Evolutionary conservation across 1,140 invertebrate species (phyloP).

Genomic region (Hyles vespertilio): DNA sequence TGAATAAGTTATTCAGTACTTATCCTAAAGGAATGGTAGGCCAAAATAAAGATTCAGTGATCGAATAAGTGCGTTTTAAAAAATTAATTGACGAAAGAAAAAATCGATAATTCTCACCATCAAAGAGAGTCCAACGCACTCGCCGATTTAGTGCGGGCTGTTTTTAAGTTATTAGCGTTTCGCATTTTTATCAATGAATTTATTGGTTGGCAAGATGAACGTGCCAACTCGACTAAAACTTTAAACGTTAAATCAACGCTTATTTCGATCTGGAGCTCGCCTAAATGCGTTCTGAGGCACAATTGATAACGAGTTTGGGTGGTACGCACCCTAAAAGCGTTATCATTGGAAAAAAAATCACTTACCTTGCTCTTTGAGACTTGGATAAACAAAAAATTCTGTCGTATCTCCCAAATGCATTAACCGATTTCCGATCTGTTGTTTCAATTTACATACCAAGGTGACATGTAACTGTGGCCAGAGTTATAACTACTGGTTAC

Average conservation of each 20-base stretch:
- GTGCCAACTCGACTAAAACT: slow-evolving; percentile 42
- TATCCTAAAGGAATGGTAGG: too few relatives aligned
- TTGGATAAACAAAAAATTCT: slow-evolving; percentile 28
- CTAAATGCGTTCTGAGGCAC: slow-evolving; percentile 58
- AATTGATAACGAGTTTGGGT: slow-evolving; percentile 64
- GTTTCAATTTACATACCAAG: slow-evolving; percentile 18
- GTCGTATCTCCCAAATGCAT: slow-evolving; percentile 34
- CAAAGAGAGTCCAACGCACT: slow-evolving; percentile 13
- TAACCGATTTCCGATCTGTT: slow-evolving; percentile 31
- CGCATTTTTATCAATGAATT: slow-evolving; percentile 60
- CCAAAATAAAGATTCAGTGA: too few relatives aligned
- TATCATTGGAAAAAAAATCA: slow-evolving; percentile 42
- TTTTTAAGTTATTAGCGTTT: slow-evolving; percentile 58
- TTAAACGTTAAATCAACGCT: slow-evolving; percentile 60
- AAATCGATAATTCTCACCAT: too few relatives aligned
- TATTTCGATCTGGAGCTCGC: slow-evolving; percentile 46
- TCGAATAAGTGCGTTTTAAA: too few relatives aligned
- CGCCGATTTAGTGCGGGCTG: slow-evolving; percentile 32
- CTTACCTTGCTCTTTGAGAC: slow-evolving; percentile 23
- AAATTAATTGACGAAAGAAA: too few relatives aligned
- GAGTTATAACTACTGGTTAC: too few relatives aligned
- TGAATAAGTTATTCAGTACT: too few relatives aligned
- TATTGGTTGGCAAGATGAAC: slow-evolving; percentile 45
- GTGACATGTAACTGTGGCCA: background rate
- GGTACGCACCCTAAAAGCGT: slow-evolving; percentile 50